phyloP scores from a whole-genome alignment of 2,797 vertebrate genomes.

The Poecilia picta region DNA sequence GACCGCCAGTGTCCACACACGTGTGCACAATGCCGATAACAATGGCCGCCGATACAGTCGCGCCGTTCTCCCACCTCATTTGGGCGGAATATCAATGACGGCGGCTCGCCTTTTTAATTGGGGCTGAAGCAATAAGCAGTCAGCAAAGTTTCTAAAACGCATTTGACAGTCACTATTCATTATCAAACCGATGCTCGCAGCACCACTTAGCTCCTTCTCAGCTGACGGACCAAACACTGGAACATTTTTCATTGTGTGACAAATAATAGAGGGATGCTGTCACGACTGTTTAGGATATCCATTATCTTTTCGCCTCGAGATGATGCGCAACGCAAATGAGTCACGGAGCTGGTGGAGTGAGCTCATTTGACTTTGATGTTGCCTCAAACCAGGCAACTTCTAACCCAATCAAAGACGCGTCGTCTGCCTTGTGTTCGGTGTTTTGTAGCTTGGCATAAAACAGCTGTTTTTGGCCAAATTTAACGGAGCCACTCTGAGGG shows the following conservation, averaged over 20 bases:
- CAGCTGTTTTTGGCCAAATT: conserved; percentile 33
- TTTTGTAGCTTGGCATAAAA: conserved; percentile 8
- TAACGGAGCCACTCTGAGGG: conserved; percentile 23
- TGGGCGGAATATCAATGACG: conserved; percentile 31
- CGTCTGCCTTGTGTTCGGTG: neutral
- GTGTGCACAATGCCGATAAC: conserved; percentile 39
- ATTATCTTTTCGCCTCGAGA: conserved; percentile 64
- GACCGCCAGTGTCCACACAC: conserved; percentile 39
- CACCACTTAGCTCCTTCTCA: conserved; percentile 48
- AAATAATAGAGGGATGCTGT: conserved; percentile 61
- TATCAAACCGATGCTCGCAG: conserved; percentile 54
- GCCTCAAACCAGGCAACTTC: conserved; percentile 42
- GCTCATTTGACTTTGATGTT: conserved; percentile 47
- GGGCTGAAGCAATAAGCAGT: conserved; percentile 58
- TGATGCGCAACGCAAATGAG: conserved; percentile 43
- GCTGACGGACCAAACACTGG: conserved; percentile 61
- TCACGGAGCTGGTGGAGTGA: conserved; percentile 53
- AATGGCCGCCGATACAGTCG: conserved; percentile 21
- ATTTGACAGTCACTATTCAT: conserved; percentile 59
- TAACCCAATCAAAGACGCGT: conserved; percentile 33
- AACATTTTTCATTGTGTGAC: conserved; percentile 58
- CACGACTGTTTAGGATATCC: conserved; percentile 69
- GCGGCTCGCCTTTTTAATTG: conserved; percentile 53
- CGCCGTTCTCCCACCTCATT: conserved; percentile 24
- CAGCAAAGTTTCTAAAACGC: conserved; percentile 58